Conservation (phyloP, 2,113 vertebrate species). For the Ursus arctos region DNA sequence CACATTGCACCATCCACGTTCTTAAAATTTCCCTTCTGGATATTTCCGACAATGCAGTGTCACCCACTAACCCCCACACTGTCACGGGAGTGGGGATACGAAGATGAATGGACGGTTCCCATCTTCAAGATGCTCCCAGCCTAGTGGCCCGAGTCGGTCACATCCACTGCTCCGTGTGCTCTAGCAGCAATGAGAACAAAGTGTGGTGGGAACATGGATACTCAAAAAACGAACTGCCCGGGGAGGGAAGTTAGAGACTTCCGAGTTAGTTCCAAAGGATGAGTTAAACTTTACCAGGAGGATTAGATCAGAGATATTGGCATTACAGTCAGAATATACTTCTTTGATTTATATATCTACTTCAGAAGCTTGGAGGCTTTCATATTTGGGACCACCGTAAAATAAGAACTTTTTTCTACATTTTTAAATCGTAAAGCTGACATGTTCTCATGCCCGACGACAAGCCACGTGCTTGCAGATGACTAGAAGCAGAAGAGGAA, state of each 20-base stretch:
- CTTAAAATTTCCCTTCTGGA: constrained; percentile 50
- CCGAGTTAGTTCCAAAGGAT: constrained; percentile 17
- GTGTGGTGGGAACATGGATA: neutral
- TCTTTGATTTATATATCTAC: constrained; percentile 30
- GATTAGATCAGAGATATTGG: neutral
- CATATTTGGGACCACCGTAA: neutral
- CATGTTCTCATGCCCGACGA: neutral
- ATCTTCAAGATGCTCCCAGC: neutral
- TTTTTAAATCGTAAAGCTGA: neutral
- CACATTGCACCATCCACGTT: neutral
- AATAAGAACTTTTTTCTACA: neutral
- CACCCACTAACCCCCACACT: neutral
- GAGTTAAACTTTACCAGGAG: constrained; percentile 15
- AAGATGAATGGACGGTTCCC: neutral
- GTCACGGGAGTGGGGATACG: neutral
- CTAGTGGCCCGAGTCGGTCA: neutral
- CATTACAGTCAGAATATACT: neutral
- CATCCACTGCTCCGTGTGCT: neutral
- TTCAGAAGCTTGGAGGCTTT: neutral
- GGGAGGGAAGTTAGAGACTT: neutral
- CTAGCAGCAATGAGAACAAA: neutral
- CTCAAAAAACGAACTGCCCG: neutral
- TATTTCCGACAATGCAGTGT: constrained; percentile 4
- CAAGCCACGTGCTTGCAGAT: neutral
- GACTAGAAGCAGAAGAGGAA: neutral